phyloP scores from a whole-genome alignment of 2,888 invertebrate species.

The Eupithecia subfuscata region DNA sequence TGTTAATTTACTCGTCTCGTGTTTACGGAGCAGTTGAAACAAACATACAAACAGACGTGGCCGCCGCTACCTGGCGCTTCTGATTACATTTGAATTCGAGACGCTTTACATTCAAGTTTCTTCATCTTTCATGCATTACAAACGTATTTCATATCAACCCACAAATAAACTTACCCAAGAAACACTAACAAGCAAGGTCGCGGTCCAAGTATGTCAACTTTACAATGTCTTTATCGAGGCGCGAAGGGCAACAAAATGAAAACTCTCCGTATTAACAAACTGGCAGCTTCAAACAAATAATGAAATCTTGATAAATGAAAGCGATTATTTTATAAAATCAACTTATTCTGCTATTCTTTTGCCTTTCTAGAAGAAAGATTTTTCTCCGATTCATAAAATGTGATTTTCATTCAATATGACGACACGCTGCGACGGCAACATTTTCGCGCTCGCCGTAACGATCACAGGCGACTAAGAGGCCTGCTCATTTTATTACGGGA shows the following conservation, averaged over 20 bases:
- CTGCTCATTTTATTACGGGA: slow-evolving; percentile 25
- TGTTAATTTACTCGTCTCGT: slow-evolving; percentile 15
- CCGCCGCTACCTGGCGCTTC: slow-evolving; percentile 11
- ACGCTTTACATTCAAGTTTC: slow-evolving; percentile 20
- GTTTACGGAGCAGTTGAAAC: slow-evolving; percentile 22
- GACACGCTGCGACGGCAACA: neutral
- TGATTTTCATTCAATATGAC: slow-evolving; percentile 34
- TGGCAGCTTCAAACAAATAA: neutral
- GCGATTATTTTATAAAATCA: neutral
- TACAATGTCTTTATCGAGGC: neutral
- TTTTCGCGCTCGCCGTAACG: slow-evolving; percentile 29
- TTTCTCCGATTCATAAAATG: neutral
- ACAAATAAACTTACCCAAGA: neutral
- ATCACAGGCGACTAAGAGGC: slow-evolving; percentile 31
- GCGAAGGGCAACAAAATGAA: neutral
- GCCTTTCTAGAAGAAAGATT: neutral
- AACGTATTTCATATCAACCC: slow-evolving; percentile 8
- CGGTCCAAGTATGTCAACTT: neutral
- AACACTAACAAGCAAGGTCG: neutral
- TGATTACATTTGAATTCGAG: slow-evolving; percentile 35
- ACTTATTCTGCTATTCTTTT: neutral
- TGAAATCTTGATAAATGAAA: neutral
- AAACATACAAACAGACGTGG: slow-evolving; percentile 21
- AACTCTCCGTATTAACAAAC: neutral
- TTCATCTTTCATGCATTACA: slow-evolving; percentile 24